Conservation (phyloP, 2,113 vertebrate genomes). For the Actenoides lindsayi region DNA sequence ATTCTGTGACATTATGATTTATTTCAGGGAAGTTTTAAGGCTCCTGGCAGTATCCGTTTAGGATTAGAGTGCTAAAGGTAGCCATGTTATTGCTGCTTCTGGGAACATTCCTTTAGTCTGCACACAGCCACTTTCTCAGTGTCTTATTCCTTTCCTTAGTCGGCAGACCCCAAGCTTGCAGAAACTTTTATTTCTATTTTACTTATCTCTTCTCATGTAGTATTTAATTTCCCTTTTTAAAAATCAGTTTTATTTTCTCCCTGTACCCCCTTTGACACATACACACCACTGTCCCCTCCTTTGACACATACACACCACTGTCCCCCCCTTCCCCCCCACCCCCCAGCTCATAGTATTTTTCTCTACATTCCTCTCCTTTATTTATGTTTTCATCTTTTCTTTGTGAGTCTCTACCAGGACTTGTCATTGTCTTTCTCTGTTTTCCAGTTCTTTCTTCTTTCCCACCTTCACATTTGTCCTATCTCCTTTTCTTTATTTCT, state of each 20-base stretch:
- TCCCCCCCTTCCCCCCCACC: too few species aligned
- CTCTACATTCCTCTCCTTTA: neutral
- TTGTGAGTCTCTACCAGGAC: neutral
- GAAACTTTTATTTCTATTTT: neutral
- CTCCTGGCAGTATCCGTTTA: neutral
- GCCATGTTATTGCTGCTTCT: rapidly evolving
- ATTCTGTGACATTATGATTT: neutral
- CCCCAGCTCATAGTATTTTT: neutral
- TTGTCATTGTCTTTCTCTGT: neutral
- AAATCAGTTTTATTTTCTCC: neutral
- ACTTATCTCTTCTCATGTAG: neutral
- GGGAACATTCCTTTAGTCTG: rapidly evolving
- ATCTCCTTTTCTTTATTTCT: neutral
- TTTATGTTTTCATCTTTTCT: neutral
- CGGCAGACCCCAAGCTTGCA: neutral
- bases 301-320: too few species aligned
- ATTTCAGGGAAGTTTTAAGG: neutral
- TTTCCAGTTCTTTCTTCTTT: neutral
- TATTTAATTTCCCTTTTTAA: neutral
- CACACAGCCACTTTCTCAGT: rapidly evolving
- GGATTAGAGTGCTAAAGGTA: neutral
- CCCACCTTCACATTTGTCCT: neutral
- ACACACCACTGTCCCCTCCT: rapidly evolving
- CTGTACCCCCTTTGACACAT: rapidly evolving
- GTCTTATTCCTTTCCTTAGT: neutral